phyloP scores from a whole-genome alignment of 2,888 invertebrate species.

The Molanna angustata region DNA sequence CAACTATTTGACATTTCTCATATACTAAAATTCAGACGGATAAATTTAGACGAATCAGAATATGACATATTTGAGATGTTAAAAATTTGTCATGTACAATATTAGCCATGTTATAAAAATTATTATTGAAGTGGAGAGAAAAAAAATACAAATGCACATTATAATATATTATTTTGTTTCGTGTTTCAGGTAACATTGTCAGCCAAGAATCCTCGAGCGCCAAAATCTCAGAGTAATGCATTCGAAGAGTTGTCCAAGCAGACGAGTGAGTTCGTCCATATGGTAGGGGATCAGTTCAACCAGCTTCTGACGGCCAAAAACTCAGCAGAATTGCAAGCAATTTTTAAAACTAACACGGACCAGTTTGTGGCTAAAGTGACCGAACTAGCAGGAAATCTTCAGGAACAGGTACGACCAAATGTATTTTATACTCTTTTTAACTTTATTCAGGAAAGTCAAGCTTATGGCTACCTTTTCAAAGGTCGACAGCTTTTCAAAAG shows the following conservation, averaged over 20 bases:
- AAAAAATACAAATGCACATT: background rate
- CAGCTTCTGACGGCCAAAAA: conserved; percentile 25
- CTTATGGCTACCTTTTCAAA: no score
- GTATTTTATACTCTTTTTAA: background rate
- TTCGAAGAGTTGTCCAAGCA: conserved; percentile 24
- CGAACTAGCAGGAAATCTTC: conserved; percentile 25
- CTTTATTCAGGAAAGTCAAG: background rate
- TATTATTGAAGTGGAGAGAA: no score
- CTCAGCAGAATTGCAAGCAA: conserved; percentile 20
- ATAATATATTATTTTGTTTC: no score
- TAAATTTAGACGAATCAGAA: no score
- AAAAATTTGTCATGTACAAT: no score
- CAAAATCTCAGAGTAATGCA: conserved; percentile 1
- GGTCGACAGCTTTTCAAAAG: no score
- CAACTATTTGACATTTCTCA: no score
- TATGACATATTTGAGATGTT: no score
- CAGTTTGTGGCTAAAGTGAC: conserved; percentile 19
- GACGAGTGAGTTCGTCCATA: conserved; percentile 19
- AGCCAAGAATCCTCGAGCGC: background rate
- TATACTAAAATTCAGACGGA: no score
- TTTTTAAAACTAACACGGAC: conserved; percentile 26
- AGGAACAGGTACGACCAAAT: conserved; percentile 18
- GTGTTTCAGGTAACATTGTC: conserved; percentile 7
- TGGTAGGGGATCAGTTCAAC: conserved; percentile 23
- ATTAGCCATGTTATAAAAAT: no score